Percentiles rank a stretch among this genome's conserved stretches.
Evolutionary conservation across 2,888 invertebrate genomes (phyloP).

Genomic region (Steinernema scapterisci): DNA sequence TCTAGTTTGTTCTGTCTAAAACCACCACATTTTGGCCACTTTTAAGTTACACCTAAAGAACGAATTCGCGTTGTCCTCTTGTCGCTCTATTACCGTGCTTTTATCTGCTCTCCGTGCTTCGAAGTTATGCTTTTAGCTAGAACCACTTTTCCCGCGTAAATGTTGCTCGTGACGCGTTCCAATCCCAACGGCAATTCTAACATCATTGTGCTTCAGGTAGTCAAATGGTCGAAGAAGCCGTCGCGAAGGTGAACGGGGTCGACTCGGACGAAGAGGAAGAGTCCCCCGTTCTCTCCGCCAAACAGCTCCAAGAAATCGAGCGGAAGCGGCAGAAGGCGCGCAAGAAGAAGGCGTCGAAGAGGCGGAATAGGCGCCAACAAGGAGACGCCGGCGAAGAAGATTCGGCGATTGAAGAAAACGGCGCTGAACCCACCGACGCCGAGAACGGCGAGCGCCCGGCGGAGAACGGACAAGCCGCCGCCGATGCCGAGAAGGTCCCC

Average conservation of each 20-base stretch:
- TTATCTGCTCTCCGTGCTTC: too few species aligned
- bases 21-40: too few species aligned
- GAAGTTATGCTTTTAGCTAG: too few species aligned
- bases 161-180: too few species aligned
- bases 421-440: slow-evolving; percentile 33
- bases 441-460: neutral
- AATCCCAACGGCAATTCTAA: too few species aligned
- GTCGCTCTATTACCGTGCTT: too few species aligned
- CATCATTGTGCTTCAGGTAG: neutral
- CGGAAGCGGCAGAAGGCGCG: slow-evolving; percentile 57
- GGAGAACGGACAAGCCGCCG: neutral
- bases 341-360: slow-evolving; percentile 65
- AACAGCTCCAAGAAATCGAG: slow-evolving; percentile 51
- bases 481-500: neutral
- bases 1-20: too few species aligned
- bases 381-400: neutral
- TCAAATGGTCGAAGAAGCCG: neutral
- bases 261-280: slow-evolving; percentile 33
- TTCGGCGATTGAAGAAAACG: slow-evolving; percentile 29
- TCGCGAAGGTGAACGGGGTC: neutral
- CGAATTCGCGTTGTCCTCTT: too few species aligned
- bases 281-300: neutral
- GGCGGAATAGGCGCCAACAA: slow-evolving; percentile 41
- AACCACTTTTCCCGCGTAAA: too few species aligned
- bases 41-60: too few species aligned